Evolutionary conservation across 2,797 vertebrate genomes (phyloP).

Genomic region (Gymnoscopelus braueri): DNA sequence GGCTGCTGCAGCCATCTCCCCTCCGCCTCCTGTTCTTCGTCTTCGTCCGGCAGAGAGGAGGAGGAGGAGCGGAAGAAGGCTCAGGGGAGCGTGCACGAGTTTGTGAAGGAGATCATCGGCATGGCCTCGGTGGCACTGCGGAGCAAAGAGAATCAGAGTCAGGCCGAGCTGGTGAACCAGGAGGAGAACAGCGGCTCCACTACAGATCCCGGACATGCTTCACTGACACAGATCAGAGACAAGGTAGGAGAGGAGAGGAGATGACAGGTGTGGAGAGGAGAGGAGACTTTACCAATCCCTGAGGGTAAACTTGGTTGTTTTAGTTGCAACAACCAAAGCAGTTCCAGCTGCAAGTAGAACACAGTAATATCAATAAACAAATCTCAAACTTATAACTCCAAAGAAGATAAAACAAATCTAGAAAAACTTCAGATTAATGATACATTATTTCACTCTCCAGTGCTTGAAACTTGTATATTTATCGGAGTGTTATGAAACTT

Average conservation of each 20-base stretch:
- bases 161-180: slow-evolving; percentile 67
- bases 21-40: slow-evolving; percentile 13
- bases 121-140: slow-evolving; percentile 91
- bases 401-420: no score
- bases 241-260: slow-evolving; percentile 72
- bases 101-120: slow-evolving; percentile 96
- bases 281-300: no score
- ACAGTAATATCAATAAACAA: no score
- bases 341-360: no score
- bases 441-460: no score
- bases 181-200: slow-evolving; percentile 48
- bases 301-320: no score
- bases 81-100: slow-evolving; percentile 86
- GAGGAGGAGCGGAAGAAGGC: slow-evolving; percentile 62
- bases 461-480: no score
- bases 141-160: slow-evolving; percentile 83
- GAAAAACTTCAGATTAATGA: no score
- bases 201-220: slow-evolving; percentile 63
- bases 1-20: slow-evolving; percentile 72
- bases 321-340: no score
- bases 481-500: no score
- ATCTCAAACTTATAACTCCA: no score
- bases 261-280: no score
- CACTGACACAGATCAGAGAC: slow-evolving; percentile 88
- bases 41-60: slow-evolving; percentile 20